A percentile compares a stretch with the other conserved stretches of the same genome.
Conservation (phyloP, 2,888 invertebrate genomes). For the Plebejus anna region DNA sequence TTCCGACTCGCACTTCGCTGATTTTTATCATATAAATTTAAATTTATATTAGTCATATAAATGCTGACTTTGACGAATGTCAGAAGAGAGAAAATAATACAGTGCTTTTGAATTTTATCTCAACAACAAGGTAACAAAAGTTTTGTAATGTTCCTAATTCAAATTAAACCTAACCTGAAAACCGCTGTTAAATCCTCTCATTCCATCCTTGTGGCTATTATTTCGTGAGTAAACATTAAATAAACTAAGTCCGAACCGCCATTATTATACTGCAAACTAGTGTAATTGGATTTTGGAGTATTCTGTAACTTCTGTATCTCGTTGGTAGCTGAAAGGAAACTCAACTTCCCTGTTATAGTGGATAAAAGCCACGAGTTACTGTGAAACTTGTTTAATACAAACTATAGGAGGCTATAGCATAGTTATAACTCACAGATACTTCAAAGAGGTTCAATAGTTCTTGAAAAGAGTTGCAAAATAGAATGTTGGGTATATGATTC, state of each 20-base stretch:
- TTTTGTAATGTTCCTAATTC: not conserved
- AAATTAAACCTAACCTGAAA: not conserved
- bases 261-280: not conserved
- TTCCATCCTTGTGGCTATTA: not conserved
- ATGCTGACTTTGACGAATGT: not conserved
- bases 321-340: not conserved
- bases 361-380: not conserved
- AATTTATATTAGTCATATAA: no score
- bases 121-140: not conserved
- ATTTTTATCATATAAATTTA: no score
- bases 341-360: not conserved
- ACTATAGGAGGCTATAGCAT: not conserved
- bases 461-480: no score
- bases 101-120: not conserved
- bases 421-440: not conserved
- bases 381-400: not conserved
- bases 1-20: not conserved
- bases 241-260: not conserved
- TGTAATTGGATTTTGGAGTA: slow-evolving; percentile 1
- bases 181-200: not conserved
- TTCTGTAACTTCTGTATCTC: not conserved
- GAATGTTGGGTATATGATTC: no score
- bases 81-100: not conserved
- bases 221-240: slow-evolving; percentile 8
- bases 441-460: no score